A percentile compares a stretch with the other conserved stretches of the same genome.
phyloP scores from a whole-genome alignment of 2,888 invertebrate species.

The Drosophila nigricruria region DNA sequence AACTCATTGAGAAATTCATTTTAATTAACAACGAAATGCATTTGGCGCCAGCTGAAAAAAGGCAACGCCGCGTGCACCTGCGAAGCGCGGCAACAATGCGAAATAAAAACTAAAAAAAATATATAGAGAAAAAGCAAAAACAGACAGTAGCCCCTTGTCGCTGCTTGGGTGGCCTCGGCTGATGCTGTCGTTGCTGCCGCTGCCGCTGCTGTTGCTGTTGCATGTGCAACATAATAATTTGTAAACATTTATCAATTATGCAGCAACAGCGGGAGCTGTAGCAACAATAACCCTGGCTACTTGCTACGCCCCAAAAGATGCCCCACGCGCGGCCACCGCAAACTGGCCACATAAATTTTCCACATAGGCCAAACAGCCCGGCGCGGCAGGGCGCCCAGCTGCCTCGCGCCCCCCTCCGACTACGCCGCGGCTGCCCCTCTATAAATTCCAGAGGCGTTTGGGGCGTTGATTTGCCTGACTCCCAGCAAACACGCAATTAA shows the following conservation, averaged over 20 bases:
- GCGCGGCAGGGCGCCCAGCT: conserved; percentile 52
- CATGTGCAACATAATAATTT: conserved; percentile 81
- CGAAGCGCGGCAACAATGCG: conserved; percentile 34
- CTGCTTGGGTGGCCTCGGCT: conserved; percentile 63
- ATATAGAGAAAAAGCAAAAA: conserved; percentile 2
- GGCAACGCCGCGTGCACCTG: conserved; percentile 46
- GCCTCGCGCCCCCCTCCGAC: neutral
- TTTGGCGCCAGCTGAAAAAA: conserved; percentile 46
- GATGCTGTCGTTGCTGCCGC: conserved; percentile 16
- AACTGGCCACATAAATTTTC: conserved; percentile 77
- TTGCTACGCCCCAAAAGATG: conserved; percentile 57
- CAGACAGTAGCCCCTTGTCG: conserved; percentile 3
- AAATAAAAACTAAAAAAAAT: conserved; percentile 17
- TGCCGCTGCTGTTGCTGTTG: conserved; percentile 17
- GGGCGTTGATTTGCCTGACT: conserved; percentile 71
- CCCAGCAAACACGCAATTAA: conserved; percentile 74
- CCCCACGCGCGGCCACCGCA: conserved; percentile 41
- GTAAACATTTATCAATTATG: conserved; percentile 81
- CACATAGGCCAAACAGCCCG: conserved; percentile 57
- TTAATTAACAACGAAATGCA: conserved; percentile 71
- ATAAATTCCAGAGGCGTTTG: conserved; percentile 44
- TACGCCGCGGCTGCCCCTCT: neutral
- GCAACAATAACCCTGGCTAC: conserved; percentile 49
- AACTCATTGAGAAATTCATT: conserved; percentile 61
- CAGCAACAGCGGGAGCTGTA: conserved; percentile 68